Percentiles rank a stretch among this genome's conserved stretches.
Evolutionary conservation across 2,888 invertebrate species (phyloP).

Genomic region (Meiosimyza decipiens): DNA sequence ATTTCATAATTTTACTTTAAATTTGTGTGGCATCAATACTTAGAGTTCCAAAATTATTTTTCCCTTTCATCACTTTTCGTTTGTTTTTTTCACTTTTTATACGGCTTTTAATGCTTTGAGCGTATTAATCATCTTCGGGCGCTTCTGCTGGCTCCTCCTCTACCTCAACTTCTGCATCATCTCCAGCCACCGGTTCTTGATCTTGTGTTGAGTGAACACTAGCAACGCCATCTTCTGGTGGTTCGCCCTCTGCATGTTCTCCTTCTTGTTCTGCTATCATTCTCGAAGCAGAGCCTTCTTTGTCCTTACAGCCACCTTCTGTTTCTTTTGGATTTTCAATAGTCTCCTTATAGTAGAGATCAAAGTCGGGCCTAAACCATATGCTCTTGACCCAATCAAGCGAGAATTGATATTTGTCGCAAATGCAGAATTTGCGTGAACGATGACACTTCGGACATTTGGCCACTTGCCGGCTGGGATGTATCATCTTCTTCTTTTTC

Average conservation of each 20-base stretch:
- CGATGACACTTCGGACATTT: conserved; percentile 60
- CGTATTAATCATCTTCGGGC: conserved; percentile 36
- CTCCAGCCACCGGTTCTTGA: conserved; percentile 37
- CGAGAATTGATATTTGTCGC: conserved; percentile 57
- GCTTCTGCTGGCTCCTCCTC: conserved; percentile 41
- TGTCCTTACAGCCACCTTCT: conserved; percentile 15
- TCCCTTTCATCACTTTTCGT: no score
- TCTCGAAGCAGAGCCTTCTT: conserved; percentile 19
- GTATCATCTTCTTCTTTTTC: conserved; percentile 48
- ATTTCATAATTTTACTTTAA: no score
- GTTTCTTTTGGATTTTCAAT: conserved; percentile 41
- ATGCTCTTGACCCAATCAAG: conserved; percentile 61
- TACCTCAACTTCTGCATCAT: conserved; percentile 11
- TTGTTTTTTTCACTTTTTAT: no score
- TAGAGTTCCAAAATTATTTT: no score
- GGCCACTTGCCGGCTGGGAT: conserved; percentile 48
- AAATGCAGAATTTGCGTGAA: conserved; percentile 54
- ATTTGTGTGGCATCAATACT: no score
- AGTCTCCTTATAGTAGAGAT: conserved; percentile 56
- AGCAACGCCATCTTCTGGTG: conserved; percentile 10
- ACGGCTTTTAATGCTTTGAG: no score
- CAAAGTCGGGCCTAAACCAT: conserved; percentile 59
- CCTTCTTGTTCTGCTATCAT: not conserved
- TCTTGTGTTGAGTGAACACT: conserved; percentile 42
- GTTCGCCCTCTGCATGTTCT: not conserved